Percentiles rank a stretch among this genome's conserved stretches.
Evolutionary conservation across 2,888 invertebrate genomes (phyloP).

Genomic region (Pristionchus entomophagus): DNA sequence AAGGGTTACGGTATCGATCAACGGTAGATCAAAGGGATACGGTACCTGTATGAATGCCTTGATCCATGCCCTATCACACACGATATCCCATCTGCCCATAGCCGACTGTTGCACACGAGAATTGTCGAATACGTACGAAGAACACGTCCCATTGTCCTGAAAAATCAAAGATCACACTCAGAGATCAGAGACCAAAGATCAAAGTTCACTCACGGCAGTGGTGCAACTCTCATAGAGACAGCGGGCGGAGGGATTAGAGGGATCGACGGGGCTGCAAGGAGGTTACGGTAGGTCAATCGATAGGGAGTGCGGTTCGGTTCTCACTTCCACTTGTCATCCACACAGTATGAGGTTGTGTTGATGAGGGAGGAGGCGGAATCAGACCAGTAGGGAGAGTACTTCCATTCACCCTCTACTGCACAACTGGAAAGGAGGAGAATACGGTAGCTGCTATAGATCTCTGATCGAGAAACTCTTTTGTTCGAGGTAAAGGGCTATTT

Average conservation of each 20-base stretch:
- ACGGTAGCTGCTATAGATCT: no score
- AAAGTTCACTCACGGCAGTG: neutral
- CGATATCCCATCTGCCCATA: slow-evolving; percentile 73
- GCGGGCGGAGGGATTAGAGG: neutral
- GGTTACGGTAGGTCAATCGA: neutral
- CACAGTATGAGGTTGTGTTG: neutral
- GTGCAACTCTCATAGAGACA: slow-evolving; percentile 27
- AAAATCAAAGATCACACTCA: neutral
- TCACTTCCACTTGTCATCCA: slow-evolving; percentile 18
- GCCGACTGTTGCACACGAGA: slow-evolving; percentile 68
- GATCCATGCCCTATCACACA: slow-evolving; percentile 68
- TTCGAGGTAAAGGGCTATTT: no score
- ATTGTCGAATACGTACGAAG: slow-evolving; percentile 67
- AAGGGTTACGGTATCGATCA: slow-evolving; percentile 50
- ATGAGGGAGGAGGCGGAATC: neutral
- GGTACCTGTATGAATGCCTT: slow-evolving; percentile 66
- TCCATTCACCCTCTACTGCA: neutral
- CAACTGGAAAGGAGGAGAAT: slow-evolving; percentile 9
- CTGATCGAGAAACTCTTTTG: no score
- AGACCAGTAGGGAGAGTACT: neutral
- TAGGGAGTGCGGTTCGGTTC: neutral
- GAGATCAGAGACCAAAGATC: slow-evolving; percentile 8
- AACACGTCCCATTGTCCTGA: slow-evolving; percentile 9
- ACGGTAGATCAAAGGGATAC: slow-evolving; percentile 27
- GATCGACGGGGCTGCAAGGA: neutral